Evolutionary conservation across 2,113 vertebrate species (phyloP).

Genomic region (Donacobius atricapilla): DNA sequence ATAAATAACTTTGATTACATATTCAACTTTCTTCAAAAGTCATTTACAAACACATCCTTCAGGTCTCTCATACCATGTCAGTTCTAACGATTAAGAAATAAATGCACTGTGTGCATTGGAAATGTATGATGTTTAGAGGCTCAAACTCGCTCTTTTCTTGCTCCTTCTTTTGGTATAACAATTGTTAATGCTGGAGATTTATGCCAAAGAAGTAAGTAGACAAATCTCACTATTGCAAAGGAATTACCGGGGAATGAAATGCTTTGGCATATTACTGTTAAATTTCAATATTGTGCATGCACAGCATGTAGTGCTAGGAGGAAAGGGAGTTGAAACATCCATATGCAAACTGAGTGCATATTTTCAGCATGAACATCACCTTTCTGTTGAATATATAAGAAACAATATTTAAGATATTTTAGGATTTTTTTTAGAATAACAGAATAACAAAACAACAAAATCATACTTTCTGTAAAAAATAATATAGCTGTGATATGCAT

Average conservation of each 20-base stretch:
- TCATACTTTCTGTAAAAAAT: not conserved
- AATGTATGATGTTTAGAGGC: not conserved
- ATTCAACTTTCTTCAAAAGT: not conserved
- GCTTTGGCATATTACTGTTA: not conserved
- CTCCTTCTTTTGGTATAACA: not conserved
- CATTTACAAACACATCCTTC: slow-evolving; percentile 3
- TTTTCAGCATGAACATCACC: not conserved
- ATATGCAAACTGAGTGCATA: not conserved
- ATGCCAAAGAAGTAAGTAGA: not conserved
- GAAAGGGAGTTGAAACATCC: not conserved
- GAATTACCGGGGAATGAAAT: slow-evolving; percentile 4
- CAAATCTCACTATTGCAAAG: not conserved
- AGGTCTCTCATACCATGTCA: not conserved
- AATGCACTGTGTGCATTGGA: not conserved
- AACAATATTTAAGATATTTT: not conserved
- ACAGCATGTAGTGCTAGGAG: not conserved
- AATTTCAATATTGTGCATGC: slow-evolving; percentile 1
- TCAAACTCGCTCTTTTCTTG: not conserved
- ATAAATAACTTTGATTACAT: slow-evolving; percentile 23
- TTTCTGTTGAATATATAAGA: not conserved
- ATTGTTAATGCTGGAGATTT: not conserved
- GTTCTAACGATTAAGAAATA: not conserved
- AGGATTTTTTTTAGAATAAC: not conserved
- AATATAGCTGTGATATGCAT: not conserved
- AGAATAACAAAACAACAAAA: not conserved